Percentiles rank a stretch among this genome's conserved stretches.
phyloP scores from a whole-genome alignment of 2,797 vertebrate species.

The Hydrophis major region DNA sequence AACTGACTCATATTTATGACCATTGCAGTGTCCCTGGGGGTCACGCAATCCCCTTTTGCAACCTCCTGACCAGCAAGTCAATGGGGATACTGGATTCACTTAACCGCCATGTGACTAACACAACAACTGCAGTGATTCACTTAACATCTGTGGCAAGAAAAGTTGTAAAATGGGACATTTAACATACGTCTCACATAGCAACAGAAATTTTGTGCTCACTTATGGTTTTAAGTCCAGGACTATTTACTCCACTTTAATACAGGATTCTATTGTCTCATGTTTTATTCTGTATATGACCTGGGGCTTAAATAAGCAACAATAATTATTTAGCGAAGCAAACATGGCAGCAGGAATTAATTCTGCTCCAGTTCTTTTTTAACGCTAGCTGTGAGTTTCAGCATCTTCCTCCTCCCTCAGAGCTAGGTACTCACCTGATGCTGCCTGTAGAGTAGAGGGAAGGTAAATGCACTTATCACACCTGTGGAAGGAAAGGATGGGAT shows the following conservation, averaged over 20 bases:
- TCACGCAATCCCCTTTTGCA: not conserved
- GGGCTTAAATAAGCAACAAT: not conserved
- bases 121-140: not conserved
- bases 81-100: not conserved
- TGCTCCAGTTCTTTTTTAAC: not conserved
- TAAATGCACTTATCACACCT: constrained; percentile 88
- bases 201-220: not conserved
- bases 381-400: not conserved
- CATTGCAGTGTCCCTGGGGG: not conserved
- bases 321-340: not conserved
- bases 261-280: not conserved
- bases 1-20: not conserved
- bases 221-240: not conserved
- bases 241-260: not conserved
- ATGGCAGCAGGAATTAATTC: not conserved
- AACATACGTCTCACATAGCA: not conserved
- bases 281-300: not conserved
- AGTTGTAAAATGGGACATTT: not conserved
- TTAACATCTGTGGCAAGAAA: not conserved
- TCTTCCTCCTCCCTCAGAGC: not conserved
- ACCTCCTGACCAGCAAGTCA: not conserved
- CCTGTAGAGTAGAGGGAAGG: constrained; percentile 87
- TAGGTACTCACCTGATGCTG: constrained; percentile 78
- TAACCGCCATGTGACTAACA: not conserved
- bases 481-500: not conserved